phyloP scores from a whole-genome alignment of 1,140 invertebrate genomes.

The Leptoteleia sp. region DNA sequence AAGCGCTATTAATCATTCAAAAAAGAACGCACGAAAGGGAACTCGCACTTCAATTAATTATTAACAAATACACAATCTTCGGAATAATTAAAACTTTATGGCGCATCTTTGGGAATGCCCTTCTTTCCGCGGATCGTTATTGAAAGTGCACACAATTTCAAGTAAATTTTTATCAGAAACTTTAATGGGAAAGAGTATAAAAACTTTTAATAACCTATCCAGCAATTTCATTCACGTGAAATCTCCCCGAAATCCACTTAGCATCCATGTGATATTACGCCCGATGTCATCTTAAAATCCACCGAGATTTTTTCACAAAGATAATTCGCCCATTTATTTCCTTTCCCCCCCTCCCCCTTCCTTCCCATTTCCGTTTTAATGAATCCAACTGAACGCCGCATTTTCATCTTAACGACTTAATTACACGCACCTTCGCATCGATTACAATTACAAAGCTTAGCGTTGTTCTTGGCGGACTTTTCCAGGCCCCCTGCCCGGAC shows the following conservation, averaged over 20 bases:
- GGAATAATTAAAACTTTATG: constrained; percentile 30
- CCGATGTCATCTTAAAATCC: constrained; percentile 19
- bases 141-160: constrained; percentile 14
- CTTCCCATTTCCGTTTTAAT: constrained; percentile 9
- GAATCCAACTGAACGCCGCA: constrained; percentile 1
- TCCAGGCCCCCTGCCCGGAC: constrained; percentile 95
- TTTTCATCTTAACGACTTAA: constrained; percentile 20
- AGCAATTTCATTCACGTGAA: constrained; percentile 47
- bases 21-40: no score
- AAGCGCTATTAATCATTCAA: no score
- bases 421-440: constrained; percentile 33
- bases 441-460: constrained; percentile 18
- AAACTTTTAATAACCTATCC: constrained; percentile 40
- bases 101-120: background rate
- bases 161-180: constrained; percentile 39
- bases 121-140: constrained; percentile 32
- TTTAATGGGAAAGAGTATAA: constrained; percentile 43
- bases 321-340: constrained; percentile 28
- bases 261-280: constrained; percentile 21
- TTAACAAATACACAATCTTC: background rate
- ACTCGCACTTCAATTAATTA: no score
- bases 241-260: constrained; percentile 39
- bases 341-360: background rate
- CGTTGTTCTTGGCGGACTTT: constrained; percentile 32
- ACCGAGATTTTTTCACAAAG: constrained; percentile 21